Percentiles rank a stretch among this genome's conserved stretches.
phyloP scores from a whole-genome alignment of 2,797 vertebrate species.

The Alca torda region DNA sequence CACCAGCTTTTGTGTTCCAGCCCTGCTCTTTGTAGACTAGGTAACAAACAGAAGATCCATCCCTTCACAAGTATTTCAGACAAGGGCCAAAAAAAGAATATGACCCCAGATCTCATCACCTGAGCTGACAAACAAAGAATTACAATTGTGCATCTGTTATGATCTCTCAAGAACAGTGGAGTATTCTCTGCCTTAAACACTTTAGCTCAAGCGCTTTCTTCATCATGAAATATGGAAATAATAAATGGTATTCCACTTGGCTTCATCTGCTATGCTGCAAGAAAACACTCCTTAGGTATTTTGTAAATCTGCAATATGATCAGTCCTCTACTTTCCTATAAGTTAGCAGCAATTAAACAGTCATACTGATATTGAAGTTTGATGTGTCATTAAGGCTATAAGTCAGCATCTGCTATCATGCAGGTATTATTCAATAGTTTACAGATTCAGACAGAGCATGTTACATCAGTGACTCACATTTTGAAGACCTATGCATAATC shows the following conservation, averaged over 20 bases:
- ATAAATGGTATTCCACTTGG: neutral
- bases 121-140: neutral
- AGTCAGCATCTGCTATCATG: neutral
- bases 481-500: neutral
- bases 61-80: neutral
- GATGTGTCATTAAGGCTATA: neutral
- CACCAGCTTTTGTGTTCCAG: neutral
- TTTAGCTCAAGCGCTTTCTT: neutral
- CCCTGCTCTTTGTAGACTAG: neutral
- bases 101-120: neutral
- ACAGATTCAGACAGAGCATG: neutral
- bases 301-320: neutral
- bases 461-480: neutral
- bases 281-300: neutral
- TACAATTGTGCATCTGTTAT: neutral
- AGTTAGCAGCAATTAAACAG: neutral
- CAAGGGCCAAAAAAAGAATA: neutral
- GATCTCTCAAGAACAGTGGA: neutral
- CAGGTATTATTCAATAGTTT: neutral
- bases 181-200: neutral
- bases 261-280: neutral
- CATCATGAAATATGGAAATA: neutral
- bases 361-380: neutral
- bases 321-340: neutral
- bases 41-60: neutral